Evolutionary conservation across 2,888 invertebrate species (phyloP).

Genomic region (Trichogramma evanescens): DNA sequence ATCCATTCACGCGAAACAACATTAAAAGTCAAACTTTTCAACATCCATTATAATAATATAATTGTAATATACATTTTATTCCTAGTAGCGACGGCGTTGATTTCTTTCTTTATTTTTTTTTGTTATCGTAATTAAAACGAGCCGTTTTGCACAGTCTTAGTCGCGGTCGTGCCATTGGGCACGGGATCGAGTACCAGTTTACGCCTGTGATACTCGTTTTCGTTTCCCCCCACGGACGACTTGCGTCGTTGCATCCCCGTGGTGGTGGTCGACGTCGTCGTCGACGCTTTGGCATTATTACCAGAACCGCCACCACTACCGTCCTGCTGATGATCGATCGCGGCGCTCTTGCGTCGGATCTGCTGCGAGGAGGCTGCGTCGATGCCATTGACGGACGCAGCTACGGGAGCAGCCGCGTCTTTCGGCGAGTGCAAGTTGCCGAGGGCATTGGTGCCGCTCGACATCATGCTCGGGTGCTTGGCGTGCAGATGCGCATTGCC

Average conservation of each 20-base stretch:
- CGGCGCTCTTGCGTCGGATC: conserved; percentile 39
- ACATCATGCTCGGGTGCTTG: conserved; percentile 39
- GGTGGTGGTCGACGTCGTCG: conserved; percentile 38
- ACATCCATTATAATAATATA: neutral
- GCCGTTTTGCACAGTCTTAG: conserved; percentile 33
- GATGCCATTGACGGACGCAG: no score
- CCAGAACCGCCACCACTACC: neutral
- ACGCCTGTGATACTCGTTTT: conserved; percentile 35
- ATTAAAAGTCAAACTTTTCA: neutral
- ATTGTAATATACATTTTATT: neutral
- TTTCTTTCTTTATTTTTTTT: conserved; percentile 21
- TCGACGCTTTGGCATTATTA: neutral
- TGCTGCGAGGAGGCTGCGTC: no score
- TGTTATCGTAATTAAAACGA: conserved; percentile 22
- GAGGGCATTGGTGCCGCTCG: conserved; percentile 20
- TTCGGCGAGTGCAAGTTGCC: conserved; percentile 8
- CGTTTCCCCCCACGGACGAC: conserved; percentile 47
- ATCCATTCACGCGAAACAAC: no score
- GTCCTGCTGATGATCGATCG: no score
- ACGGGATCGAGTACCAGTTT: conserved; percentile 37
- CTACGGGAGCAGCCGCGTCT: conserved; percentile 1
- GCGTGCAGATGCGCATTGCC: conserved; percentile 34
- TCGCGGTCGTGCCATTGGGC: conserved; percentile 27
- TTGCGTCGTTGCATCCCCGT: conserved; percentile 41
- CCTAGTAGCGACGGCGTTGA: neutral